A percentile compares a stretch with the other conserved stretches of the same genome.
phyloP scores from a whole-genome alignment of 2,797 vertebrate species.

The Lepus townsendii region DNA sequence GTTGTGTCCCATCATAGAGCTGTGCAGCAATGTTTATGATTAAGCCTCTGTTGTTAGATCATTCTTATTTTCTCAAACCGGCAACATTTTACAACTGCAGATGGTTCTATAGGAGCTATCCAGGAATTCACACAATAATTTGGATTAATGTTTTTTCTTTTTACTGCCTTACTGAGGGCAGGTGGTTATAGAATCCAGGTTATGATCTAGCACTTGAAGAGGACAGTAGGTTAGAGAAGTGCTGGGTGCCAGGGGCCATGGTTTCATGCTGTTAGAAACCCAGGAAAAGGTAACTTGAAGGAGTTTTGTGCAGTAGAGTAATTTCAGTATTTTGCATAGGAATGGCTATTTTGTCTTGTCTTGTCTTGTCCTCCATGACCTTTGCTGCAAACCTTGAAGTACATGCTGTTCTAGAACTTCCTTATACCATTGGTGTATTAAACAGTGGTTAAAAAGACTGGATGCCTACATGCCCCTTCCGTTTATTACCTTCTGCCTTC shows the following conservation, averaged over 20 bases:
- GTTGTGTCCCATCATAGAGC: background rate
- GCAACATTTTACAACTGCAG: background rate
- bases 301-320: background rate
- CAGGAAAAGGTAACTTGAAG: background rate
- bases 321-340: background rate
- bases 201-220: background rate
- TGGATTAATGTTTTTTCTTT: background rate
- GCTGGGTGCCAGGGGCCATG: rapidly evolving
- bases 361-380: background rate
- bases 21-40: background rate
- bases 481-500: background rate
- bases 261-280: background rate
- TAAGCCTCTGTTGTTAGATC: background rate
- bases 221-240: background rate
- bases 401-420: background rate
- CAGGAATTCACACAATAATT: background rate
- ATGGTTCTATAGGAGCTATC: background rate
- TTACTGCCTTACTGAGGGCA: background rate
- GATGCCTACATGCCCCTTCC: background rate
- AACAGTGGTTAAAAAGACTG: background rate
- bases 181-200: background rate
- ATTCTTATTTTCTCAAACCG: conserved; percentile 18
- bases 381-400: conserved; percentile 2
- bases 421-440: background rate
- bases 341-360: background rate